These are phyloP conservation scores for Acanthurus tractus DNA, from an alignment of 2,797 vertebrate genomes.

Conservation along the genomic window DNA sequence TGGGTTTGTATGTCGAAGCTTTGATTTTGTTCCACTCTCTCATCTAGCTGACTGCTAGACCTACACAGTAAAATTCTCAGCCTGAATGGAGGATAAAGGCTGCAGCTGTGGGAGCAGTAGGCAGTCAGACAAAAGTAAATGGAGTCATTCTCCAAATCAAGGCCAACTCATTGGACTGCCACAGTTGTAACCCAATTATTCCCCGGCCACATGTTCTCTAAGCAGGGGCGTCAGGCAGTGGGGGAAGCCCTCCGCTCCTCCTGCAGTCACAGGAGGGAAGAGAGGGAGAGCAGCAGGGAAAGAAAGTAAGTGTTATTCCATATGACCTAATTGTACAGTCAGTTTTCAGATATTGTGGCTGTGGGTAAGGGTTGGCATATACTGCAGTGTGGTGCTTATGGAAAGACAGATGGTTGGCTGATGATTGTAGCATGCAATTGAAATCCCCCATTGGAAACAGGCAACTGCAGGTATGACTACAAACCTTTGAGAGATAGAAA, in stretches of 20 bases:
- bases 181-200: slow-evolving; percentile 75
- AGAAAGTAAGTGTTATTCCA: slow-evolving; percentile 56
- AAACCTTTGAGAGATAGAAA: background rate
- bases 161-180: slow-evolving; percentile 66
- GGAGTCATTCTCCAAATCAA: slow-evolving; percentile 71
- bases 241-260: slow-evolving; percentile 61
- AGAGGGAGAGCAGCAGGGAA: slow-evolving; percentile 5
- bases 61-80: slow-evolving; percentile 50
- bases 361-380: slow-evolving; percentile 12
- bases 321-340: slow-evolving; percentile 44
- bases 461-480: background rate
- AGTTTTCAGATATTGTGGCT: slow-evolving; percentile 43
- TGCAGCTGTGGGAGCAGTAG: slow-evolving; percentile 69
- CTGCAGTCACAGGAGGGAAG: slow-evolving; percentile 32
- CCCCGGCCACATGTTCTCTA: slow-evolving; percentile 74
- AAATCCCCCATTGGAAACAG: slow-evolving; percentile 2
- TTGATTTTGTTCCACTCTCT: slow-evolving; percentile 49
- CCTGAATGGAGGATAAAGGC: slow-evolving; percentile 63
- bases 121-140: slow-evolving; percentile 71
- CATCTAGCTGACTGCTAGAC: slow-evolving; percentile 56
- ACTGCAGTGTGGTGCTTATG: slow-evolving; percentile 10
- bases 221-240: slow-evolving; percentile 33
- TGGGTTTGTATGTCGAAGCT: slow-evolving; percentile 31
- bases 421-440: background rate
- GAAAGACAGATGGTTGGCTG: slow-evolving; percentile 17